Evolutionary conservation across 2,113 vertebrate genomes (phyloP).

Genomic region (Calypte anna): DNA sequence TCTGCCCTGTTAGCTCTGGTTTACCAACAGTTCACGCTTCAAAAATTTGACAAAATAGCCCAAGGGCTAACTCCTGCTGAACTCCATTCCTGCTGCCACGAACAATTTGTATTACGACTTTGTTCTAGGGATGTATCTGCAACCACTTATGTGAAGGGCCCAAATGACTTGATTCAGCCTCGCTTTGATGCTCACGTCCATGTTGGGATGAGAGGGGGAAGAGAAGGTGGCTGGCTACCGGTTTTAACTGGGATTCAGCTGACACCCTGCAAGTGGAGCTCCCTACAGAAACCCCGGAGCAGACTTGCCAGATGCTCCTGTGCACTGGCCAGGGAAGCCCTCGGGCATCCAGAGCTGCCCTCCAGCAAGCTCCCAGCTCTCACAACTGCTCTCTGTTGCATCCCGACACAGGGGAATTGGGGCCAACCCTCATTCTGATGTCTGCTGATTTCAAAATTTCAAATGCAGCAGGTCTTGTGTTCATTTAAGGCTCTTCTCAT

Average conservation of each 20-base stretch:
- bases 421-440: neutral
- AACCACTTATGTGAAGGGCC: neutral
- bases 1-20: neutral
- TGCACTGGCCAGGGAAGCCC: neutral
- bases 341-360: neutral
- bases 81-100: neutral
- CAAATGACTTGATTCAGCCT: neutral
- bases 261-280: neutral
- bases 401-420: rapidly evolving
- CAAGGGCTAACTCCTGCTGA: slow-evolving; percentile 30
- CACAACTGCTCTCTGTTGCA: neutral
- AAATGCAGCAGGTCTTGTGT: neutral
- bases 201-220: rapidly evolving
- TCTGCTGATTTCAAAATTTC: neutral
- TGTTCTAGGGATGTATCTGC: neutral
- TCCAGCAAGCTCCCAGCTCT: neutral
- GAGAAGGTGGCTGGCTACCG: neutral
- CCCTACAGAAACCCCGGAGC: neutral
- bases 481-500: neutral
- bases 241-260: neutral
- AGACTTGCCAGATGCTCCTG: neutral
- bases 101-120: neutral
- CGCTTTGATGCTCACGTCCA: rapidly evolving
- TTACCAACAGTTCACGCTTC: slow-evolving; percentile 32
- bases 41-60: slow-evolving; percentile 34